Evolutionary conservation across 1,140 invertebrate species (phyloP), one percentile per base, ranked within the genome.

Genomic region (Rhopalosiphum maidis): DNA sequence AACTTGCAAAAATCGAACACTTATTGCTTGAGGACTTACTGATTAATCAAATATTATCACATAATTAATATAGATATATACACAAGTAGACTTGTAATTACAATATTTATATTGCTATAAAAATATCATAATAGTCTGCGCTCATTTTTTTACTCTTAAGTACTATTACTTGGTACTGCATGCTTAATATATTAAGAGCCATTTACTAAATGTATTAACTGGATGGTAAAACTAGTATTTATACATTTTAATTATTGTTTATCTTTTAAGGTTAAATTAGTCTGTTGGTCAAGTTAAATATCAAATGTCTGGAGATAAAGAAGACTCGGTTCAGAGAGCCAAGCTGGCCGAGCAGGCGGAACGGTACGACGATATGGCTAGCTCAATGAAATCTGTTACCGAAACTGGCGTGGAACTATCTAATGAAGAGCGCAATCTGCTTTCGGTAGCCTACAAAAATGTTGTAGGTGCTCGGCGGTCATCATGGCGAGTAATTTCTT

Each of bases 331-430:
- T 95, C 98, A 99, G 96, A 97, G 98, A 96, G 99, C 99, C 95
- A 99, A 99, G 97, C 97, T 99, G 95, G 99, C 99, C 95, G 99
- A 99, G 96, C 99, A 99, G 96, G 99, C 99, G 94, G 99, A 99
- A 96, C 97, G 99, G 95, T 99, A 98, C 96, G 97, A 98, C 96
- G 98, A 99, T 96, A 98, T 98, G 98, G 98, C 98, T 94, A 97
- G 98, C 94, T 98, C 98, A 95, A 99, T 99, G 99, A 99, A 99
- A 96, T 97, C 98, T 95, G 98, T 99, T 94, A 99, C 98, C 95
- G 98, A 99, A 96, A 98, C 98, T 94, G 98, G 98, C 94, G 97
- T 98, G 94, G 98, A 99, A 96, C 97, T 99, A 95, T 98, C 97
- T 95, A 99, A 99, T 96, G 99, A 99, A 95, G 99, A 99, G 96